These are phyloP conservation scores for Hylaeus anthracinus DNA, from an alignment of 1,140 invertebrate genomes.

Conservation along the genomic window DNA sequence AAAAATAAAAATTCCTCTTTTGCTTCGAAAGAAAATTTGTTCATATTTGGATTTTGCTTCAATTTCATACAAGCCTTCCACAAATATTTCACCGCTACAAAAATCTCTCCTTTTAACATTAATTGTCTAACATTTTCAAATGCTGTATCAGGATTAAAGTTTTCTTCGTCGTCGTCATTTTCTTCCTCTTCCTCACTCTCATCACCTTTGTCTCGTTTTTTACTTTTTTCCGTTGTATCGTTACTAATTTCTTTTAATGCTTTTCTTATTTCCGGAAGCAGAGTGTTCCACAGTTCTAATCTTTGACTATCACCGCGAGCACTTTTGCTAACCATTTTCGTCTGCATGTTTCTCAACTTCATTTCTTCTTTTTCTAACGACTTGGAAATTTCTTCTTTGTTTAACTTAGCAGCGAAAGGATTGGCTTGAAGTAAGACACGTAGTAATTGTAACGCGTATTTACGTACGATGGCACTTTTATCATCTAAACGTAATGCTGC, in stretches of 20 bases:
- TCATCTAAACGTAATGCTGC: conserved; percentile 88
- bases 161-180: conserved; percentile 60
- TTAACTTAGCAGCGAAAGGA: conserved; percentile 86
- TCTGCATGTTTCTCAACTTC: conserved; percentile 83
- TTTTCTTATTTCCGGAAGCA: conserved; percentile 75
- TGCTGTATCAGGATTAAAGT: conserved; percentile 62
- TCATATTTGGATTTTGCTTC: conserved; percentile 61
- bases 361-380: conserved; percentile 82
- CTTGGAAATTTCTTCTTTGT: conserved; percentile 82
- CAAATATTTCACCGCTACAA: conserved; percentile 68
- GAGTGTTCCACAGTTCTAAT: conserved; percentile 75
- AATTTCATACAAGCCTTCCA: conserved; percentile 64
- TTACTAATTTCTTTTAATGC: conserved; percentile 75
- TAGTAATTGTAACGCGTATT: conserved; percentile 89
- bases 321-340: conserved; percentile 78
- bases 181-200: conserved; percentile 45
- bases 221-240: conserved; percentile 47
- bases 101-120: conserved; percentile 73
- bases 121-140: conserved; percentile 76
- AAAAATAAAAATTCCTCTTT: conserved; percentile 73
- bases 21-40: conserved; percentile 55
- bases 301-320: conserved; percentile 75
- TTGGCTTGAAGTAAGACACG: conserved; percentile 89
- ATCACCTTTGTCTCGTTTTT: conserved; percentile 23
- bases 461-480: conserved; percentile 89